Conservation (phyloP, 1,140 invertebrate species). For the Drosophila novamexicana region DNA sequence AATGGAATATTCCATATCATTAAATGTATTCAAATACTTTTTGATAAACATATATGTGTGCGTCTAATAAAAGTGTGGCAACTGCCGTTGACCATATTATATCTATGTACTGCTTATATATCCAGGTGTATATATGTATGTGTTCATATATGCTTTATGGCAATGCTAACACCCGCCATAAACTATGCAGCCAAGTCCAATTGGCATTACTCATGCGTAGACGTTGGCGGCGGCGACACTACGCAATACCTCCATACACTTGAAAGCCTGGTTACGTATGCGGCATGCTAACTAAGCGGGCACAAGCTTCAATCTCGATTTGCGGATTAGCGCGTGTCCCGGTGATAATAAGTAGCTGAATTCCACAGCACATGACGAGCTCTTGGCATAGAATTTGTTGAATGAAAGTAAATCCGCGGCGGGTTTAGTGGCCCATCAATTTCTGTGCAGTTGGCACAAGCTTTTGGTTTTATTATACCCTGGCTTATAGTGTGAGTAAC, state of each 20-base stretch:
- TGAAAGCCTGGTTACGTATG: conserved; percentile 55
- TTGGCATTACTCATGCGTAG: conserved; percentile 77
- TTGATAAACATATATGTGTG: not conserved
- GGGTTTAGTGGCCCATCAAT: not conserved
- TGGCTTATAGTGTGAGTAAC: not conserved
- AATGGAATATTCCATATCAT: too few relatives aligned
- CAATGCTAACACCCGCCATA: conserved; percentile 46
- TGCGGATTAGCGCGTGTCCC: conserved; percentile 23
- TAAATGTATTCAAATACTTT: not conserved
- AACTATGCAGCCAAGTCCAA: conserved; percentile 32
- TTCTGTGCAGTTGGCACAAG: not conserved
- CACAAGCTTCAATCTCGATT: not conserved
- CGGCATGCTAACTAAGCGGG: conserved; percentile 51
- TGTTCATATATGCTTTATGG: conserved; percentile 26
- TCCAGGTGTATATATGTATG: not conserved
- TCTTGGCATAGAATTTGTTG: conserved; percentile 60
- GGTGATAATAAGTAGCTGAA: conserved; percentile 1
- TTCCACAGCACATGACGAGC: conserved; percentile 32
- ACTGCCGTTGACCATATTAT: conserved; percentile 46
- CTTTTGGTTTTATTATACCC: not conserved
- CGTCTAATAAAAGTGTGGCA: conserved; percentile 29
- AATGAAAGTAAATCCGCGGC: conserved; percentile 64
- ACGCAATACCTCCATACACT: conserved; percentile 68
- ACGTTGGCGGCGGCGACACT: conserved; percentile 42
- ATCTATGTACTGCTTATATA: not conserved